phyloP scores from a whole-genome alignment of 2,797 vertebrate genomes.

The Dryobates pubescens region DNA sequence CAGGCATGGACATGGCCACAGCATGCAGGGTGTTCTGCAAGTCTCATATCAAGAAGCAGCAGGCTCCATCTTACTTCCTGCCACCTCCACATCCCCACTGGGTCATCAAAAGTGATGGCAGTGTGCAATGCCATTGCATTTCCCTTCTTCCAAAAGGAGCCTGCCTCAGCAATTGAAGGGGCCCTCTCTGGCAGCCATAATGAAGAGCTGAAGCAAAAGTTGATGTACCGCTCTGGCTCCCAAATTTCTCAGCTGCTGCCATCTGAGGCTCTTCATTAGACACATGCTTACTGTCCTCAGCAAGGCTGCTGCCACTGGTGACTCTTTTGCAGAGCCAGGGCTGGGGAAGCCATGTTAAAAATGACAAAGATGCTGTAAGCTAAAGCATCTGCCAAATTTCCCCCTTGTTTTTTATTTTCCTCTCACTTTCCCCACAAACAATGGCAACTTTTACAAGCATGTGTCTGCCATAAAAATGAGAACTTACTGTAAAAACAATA shows the following conservation, averaged over 20 bases:
- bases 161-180: neutral
- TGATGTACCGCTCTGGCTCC: neutral
- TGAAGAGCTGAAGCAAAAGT: neutral
- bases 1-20: neutral
- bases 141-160: neutral
- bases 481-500: slow-evolving; percentile 11
- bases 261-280: neutral
- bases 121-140: fast-evolving
- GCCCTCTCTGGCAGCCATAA: neutral
- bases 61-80: neutral
- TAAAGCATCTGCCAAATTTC: slow-evolving; percentile 3
- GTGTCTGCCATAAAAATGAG: slow-evolving; percentile 27
- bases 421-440: slow-evolving; percentile 33
- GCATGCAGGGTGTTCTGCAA: fast-evolving
- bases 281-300: neutral
- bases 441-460: slow-evolving; percentile 46
- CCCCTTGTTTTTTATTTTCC: neutral
- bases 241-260: neutral
- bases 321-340: neutral
- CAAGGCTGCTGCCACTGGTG: fast-evolving
- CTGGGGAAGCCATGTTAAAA: neutral
- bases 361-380: neutral
- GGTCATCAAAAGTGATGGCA: neutral
- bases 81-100: neutral
- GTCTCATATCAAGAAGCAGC: neutral